A percentile compares a stretch with the other conserved stretches of the same genome.
Conservation (phyloP, 2,797 vertebrate genomes). For the Hippocampus kuda region DNA sequence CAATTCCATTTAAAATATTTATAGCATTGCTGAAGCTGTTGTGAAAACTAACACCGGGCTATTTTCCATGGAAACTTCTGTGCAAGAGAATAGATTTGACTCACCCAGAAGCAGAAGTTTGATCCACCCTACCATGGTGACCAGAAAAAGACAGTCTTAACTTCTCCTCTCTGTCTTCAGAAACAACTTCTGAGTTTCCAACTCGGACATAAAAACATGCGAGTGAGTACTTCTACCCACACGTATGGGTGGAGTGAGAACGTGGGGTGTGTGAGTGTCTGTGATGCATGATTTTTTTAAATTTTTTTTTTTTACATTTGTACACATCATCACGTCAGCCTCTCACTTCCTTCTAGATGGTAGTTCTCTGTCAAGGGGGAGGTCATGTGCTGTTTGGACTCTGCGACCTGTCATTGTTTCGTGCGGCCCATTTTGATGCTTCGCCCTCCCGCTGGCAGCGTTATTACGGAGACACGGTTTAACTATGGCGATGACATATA, state of each 20-base stretch:
- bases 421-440: conserved; percentile 13
- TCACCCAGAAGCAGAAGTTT: conserved; percentile 51
- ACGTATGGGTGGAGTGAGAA: neutral
- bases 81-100: conserved; percentile 33
- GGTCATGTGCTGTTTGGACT: conserved; percentile 21
- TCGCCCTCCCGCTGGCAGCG: conserved; percentile 8
- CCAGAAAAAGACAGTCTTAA: neutral
- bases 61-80: neutral
- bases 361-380: neutral
- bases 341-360: conserved; percentile 3
- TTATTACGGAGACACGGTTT: neutral
- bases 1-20: neutral
- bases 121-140: conserved; percentile 38
- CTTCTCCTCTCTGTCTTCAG: neutral
- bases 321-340: neutral
- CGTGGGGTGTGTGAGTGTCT: neutral
- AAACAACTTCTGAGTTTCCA: neutral
- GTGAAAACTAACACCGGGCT: conserved; percentile 4
- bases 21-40: neutral
- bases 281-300: neutral
- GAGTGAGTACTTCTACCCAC: neutral
- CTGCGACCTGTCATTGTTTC: conserved; percentile 42
- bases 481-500: conserved; percentile 49
- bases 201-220: neutral
- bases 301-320: neutral